Base-by-base conservation (phyloP, 92 coral and sea anemone genomes). In the Plumapathes pennacea region DNA sequence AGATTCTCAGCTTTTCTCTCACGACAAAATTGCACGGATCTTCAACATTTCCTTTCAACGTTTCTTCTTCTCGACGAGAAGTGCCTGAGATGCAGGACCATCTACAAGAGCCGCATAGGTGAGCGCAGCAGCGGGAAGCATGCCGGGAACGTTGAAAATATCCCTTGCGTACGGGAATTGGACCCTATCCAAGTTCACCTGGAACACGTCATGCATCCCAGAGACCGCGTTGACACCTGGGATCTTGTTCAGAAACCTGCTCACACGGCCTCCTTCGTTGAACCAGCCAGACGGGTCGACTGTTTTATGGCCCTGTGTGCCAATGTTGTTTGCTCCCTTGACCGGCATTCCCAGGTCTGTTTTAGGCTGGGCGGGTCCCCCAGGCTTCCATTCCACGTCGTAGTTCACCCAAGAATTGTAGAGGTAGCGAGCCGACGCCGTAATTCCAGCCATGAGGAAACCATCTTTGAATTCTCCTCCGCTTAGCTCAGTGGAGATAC, bases 171-270 rank as follows among this genome's bases (percentile, higher is more conserved):
- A 48, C 11, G 69, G 69, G 25, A 62, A 26, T 11, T 28, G 26
- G 15, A 49, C 57, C 9, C 69, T 57, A 62, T 62, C 69, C 69
- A 62, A 32, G 46, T 30, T 62, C 13, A 62, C 69, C 37, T 62
- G 69, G 53, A 62, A 62, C 19, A 62, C 69, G 49, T 62, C 69
- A 18, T 62, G 69, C 69, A 62, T 46, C 1, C 69, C 69, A 25
- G 69, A 55, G 0, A 62, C 69, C 13, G 69, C 45, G 40, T 62
- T 62, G 41, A 62, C 40, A 11, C 69, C 69, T 11, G 69, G 69
- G 31, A 62, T 38, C 24, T 62, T 62, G 43, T 62, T 62, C 57
- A 62, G 49, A 62, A 46, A 28, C 45, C 69, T 62, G 40, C 69
- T 62, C 18, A 62, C 37, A 38, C 69, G 46, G 13, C 69, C 69